Percentiles rank a stretch among this genome's conserved stretches.
Evolutionary conservation across 2,888 invertebrate genomes (phyloP).

Genomic region (Drosophila picticornis): DNA sequence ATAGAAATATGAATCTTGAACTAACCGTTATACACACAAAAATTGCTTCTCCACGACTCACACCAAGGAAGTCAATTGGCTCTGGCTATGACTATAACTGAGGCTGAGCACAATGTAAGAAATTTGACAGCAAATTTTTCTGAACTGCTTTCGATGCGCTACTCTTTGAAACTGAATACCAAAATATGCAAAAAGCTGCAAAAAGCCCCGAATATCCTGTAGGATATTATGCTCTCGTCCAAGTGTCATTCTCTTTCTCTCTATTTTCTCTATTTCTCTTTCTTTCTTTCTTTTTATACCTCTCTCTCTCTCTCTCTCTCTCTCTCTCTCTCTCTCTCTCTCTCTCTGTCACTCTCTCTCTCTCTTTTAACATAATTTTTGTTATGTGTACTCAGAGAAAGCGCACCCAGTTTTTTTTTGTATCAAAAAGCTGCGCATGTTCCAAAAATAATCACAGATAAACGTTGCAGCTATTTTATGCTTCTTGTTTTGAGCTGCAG

Average conservation of each 20-base stretch:
- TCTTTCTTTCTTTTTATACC: neutral
- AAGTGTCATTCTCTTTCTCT: slow-evolving; percentile 2
- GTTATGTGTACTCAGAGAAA: slow-evolving; percentile 40
- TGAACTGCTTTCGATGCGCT: slow-evolving; percentile 81
- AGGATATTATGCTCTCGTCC: slow-evolving; percentile 65
- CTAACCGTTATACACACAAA: slow-evolving; percentile 77
- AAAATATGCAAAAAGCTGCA: slow-evolving; percentile 65
- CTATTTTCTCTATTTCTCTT: slow-evolving; percentile 8
- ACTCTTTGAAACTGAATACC: slow-evolving; percentile 68
- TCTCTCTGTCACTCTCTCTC: slow-evolving; percentile 14
- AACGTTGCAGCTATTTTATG: slow-evolving; percentile 30
- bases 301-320: neutral
- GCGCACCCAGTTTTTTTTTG: slow-evolving; percentile 40
- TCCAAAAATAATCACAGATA: slow-evolving; percentile 64
- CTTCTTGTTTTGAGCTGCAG: slow-evolving; percentile 42
- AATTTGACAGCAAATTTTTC: slow-evolving; percentile 32
- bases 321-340: neutral
- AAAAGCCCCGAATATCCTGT: slow-evolving; percentile 69
- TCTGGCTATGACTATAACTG: slow-evolving; percentile 36
- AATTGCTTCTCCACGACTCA: slow-evolving; percentile 51
- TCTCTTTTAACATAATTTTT: slow-evolving; percentile 22
- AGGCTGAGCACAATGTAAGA: slow-evolving; percentile 25
- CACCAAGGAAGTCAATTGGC: slow-evolving; percentile 46
- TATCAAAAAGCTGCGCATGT: slow-evolving; percentile 75
- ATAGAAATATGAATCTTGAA: slow-evolving; percentile 42